These are phyloP conservation scores for Hemibagrus wyckioides DNA, from an alignment of 2,113 vertebrate genomes.

Conservation along the genomic window DNA sequence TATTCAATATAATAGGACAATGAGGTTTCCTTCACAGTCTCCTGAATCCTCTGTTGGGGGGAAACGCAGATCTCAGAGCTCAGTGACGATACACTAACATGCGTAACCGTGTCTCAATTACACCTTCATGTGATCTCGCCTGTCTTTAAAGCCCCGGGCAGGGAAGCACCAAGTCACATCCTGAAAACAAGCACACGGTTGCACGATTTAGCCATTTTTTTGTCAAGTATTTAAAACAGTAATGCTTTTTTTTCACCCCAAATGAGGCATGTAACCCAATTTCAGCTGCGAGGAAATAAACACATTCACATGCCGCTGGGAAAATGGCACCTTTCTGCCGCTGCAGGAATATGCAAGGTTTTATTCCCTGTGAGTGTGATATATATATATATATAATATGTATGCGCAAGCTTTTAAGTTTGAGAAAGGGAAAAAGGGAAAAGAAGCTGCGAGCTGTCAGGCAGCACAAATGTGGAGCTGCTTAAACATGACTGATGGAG, in stretches of 20 bases:
- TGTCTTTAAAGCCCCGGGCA: not conserved
- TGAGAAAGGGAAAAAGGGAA: not conserved
- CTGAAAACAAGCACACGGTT: not conserved
- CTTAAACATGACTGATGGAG: conserved; percentile 15
- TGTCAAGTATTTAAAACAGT: not conserved
- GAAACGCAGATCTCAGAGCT: not conserved
- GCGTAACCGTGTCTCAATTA: not conserved
- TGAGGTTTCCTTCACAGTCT: not conserved
- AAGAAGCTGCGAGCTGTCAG: not conserved
- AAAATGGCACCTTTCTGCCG: not conserved
- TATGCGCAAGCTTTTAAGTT: not conserved
- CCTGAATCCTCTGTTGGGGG: not conserved
- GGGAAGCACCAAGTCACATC: not conserved
- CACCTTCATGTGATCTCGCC: not conserved
- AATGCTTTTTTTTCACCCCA: not conserved
- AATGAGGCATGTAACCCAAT: not conserved
- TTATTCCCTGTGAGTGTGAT: not conserved
- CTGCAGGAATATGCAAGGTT: not conserved
- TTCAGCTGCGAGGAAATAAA: not conserved
- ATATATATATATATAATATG: too few relatives aligned
- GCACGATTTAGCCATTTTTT: not conserved
- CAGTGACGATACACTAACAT: not conserved
- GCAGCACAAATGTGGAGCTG: not conserved
- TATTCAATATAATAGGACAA: not conserved
- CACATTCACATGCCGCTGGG: not conserved